Conservation (phyloP, 2,113 vertebrate species). For the Meriones unguiculatus region DNA sequence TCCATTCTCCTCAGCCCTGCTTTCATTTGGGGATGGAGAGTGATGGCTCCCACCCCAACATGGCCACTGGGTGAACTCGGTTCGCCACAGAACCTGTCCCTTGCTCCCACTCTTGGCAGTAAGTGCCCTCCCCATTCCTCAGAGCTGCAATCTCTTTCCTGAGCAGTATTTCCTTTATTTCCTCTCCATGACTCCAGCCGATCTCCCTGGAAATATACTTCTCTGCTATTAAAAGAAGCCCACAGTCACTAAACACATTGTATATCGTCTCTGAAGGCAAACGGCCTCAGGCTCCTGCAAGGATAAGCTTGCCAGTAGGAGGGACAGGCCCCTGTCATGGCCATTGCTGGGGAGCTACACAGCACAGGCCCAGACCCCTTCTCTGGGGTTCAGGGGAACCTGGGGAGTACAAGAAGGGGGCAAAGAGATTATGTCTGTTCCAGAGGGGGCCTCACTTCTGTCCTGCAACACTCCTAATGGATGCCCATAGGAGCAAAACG, state of each 20-base stretch:
- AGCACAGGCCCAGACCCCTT: not conserved
- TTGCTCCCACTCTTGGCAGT: fast-evolving
- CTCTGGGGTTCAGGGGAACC: not conserved
- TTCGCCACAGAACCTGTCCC: not conserved
- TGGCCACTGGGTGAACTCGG: not conserved
- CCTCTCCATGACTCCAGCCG: conserved; percentile 45
- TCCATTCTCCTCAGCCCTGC: not conserved
- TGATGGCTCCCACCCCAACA: fast-evolving
- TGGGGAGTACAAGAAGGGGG: fast-evolving
- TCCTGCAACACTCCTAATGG: not conserved
- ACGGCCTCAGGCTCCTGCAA: conserved; percentile 29
- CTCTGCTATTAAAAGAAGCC: conserved; percentile 71
- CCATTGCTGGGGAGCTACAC: too few species aligned
- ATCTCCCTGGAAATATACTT: conserved; percentile 75
- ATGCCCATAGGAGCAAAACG: not conserved
- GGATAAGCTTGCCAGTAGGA: conserved; percentile 32
- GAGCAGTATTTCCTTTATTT: not conserved
- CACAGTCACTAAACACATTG: conserved; percentile 75
- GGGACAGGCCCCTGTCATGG: not conserved
- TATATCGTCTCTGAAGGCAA: conserved; percentile 70
- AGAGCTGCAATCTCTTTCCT: not conserved
- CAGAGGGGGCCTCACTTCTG: not conserved
- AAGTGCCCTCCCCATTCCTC: not conserved
- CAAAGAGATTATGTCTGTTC: fast-evolving
- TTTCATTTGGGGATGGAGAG: not conserved